Evolutionary conservation across 2,888 invertebrate genomes (phyloP), one percentile per base, ranked within the genome.

Genomic region (Nomada flava): DNA sequence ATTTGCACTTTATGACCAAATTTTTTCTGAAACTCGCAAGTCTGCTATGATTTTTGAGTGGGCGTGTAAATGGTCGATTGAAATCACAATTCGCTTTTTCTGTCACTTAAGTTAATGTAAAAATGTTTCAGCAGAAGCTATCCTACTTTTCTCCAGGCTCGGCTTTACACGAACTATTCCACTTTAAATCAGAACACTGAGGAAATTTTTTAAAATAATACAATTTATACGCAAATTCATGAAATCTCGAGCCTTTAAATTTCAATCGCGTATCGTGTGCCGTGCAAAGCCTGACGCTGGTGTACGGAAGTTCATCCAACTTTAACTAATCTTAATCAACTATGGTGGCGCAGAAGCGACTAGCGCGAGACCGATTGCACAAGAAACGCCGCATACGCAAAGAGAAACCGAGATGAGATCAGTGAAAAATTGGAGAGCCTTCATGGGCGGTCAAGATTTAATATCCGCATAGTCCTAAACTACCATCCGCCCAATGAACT

Each of bases 311-410:
- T 87, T 87, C 82, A 79, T 82, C 81, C 82, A 86, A 87, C 86
- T 87, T 84, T 75, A 78, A 87, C 84, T 86, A 88, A 87, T 86
- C 86, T 87, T 88, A 87, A 87, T 80, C 86, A 88, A 84, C 84
- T 74, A 87, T 69, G 78, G 65, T 29, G 10, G 73, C 23, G 50
- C n/a, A 68, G 50, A 60, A 63, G 67, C 59, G 76, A 55, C 74
- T 65, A 55, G 71, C 44, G 42, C 63, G 71, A 62, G 81, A 64
- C 69, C 84, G 87, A 86, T 82, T 79, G 74, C 75, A 63, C 59
- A 75, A 76, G 55, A 36, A 72, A 59, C 67, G 57, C 23, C 64
- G 81, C n/a, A 36, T 57, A 74, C 65, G 65, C 57, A 63, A 65
- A 55, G 62, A 69, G 83, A 78, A 78, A 80, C 67, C 36, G 50